Evolutionary conservation across 1,140 invertebrate species (phyloP), one percentile per base, ranked within the genome.

Genomic region (Dendrolimus punctatus): DNA sequence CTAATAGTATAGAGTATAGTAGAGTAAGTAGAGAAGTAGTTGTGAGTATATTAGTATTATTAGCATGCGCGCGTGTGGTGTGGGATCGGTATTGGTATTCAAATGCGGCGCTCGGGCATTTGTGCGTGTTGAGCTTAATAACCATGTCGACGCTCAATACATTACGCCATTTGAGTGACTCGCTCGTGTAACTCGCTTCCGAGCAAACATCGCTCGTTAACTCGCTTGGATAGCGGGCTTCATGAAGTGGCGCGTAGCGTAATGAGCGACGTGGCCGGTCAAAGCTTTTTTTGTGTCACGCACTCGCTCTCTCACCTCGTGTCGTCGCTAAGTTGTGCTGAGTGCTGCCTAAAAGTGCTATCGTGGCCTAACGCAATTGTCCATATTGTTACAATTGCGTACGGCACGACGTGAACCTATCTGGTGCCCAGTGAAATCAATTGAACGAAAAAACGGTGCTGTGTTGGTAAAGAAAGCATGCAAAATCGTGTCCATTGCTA

Each of bases 11-110:
- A 71, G 58, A 68, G 64, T 73, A 79, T 57, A 76, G 78, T 82
- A 70, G 54, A 80, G 74, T 82, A 75, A 81, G 82, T 83, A 82
- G 72, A 76, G 72, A 77, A 80, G 75, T 85, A 70, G 66, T 77
- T 78, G 79, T 83, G 76, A 83, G 80, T 79, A 74, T 72, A 79
- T 77, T 64, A 73, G 71, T 80, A 23, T 23, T 23, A 23, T 23
- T 23, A 80, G 73, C 80, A 84, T 84, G 80, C 80, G 77, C 80
- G 80, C 80, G 79, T 80, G 80, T 83, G 65, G 75, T 80, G 80
- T 82, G 64, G 70, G 61, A 66, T 74, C 73, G 80, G 88, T 90
- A 90, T 90, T 91, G 90, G 90, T 91, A 91, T 91, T 91, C 90
- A 91, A 91, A 90, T 91, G 90, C 89, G 84, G 82, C 81, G 78